A percentile compares a stretch with the other conserved stretches of the same genome.
These are phyloP conservation scores for Puma concolor DNA, from an alignment of 2,113 vertebrate species.

Conservation along the genomic window DNA sequence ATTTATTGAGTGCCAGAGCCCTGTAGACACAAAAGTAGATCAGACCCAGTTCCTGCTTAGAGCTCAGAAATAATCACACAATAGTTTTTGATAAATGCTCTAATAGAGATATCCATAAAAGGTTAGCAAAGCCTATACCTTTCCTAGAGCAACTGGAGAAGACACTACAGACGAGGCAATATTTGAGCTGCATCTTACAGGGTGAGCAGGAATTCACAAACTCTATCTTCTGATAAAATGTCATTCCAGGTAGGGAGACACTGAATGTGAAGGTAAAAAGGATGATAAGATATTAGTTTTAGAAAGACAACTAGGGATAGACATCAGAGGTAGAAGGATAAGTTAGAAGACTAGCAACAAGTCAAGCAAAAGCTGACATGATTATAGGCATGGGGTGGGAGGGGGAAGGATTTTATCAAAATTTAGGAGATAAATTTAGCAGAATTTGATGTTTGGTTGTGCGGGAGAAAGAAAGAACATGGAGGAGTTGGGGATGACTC, in stretches of 20 bases:
- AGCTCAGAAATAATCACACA: constrained; percentile 17
- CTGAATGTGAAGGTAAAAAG: not conserved
- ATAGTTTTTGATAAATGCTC: not conserved
- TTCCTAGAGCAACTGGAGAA: not conserved
- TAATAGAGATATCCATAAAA: not conserved
- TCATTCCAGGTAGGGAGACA: not conserved
- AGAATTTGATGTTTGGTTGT: not conserved
- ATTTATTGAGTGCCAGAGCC: not conserved
- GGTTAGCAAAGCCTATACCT: not conserved
- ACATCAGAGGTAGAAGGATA: not conserved
- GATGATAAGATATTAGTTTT: not conserved
- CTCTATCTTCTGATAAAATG: not conserved
- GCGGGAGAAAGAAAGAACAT: not conserved
- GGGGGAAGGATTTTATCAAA: constrained; percentile 1
- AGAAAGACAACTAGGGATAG: constrained; percentile 12
- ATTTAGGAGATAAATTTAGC: constrained; percentile 51
- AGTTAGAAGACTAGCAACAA: not conserved
- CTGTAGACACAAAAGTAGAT: not conserved
- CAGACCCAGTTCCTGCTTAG: not conserved
- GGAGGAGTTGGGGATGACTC: not conserved
- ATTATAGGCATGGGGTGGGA: constrained; percentile 22
- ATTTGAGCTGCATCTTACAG: not conserved
- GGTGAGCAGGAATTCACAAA: not conserved
- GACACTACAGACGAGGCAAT: not conserved
- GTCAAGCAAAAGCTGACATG: not conserved